Evolutionary conservation across 1,140 invertebrate species (phyloP).

Genomic region (Halyomorpha halys): DNA sequence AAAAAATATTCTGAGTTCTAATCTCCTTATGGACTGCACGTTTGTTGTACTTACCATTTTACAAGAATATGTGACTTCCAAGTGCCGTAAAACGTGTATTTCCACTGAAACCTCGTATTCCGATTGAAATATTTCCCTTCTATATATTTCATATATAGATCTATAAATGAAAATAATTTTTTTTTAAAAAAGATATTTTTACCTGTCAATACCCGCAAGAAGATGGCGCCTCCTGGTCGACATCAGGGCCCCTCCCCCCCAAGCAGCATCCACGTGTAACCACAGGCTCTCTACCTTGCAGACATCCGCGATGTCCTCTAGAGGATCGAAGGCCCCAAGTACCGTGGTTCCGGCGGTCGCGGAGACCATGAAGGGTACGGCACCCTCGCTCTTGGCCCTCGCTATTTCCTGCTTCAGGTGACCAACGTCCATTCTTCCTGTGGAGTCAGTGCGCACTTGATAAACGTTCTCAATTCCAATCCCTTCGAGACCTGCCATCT

Average conservation of each 20-base stretch:
- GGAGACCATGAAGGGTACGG: conserved; percentile 74
- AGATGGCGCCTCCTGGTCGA: conserved; percentile 67
- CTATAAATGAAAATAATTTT: no score
- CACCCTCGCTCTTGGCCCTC: conserved; percentile 52
- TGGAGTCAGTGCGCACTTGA: conserved; percentile 53
- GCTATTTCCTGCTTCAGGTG: conserved; percentile 63
- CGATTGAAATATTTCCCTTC: no score
- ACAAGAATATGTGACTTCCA: no score
- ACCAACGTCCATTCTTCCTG: conserved; percentile 65
- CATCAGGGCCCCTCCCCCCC: conserved; percentile 82
- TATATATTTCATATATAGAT: no score
- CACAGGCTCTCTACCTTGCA: conserved; percentile 77
- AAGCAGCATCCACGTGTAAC: conserved; percentile 93
- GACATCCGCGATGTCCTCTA: conserved; percentile 65
- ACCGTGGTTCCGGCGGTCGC: conserved; percentile 60
- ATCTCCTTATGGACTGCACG: no score
- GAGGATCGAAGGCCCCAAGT: conserved; percentile 81
- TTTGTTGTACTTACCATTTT: no score
- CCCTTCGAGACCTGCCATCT: conserved; percentile 66
- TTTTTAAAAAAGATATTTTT: conserved; percentile 34
- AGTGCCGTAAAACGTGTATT: no score
- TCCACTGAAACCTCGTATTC: no score
- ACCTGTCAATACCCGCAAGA: conserved; percentile 66
- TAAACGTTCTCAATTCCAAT: conserved; percentile 70
- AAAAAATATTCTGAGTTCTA: no score